Percentiles rank a stretch among this genome's conserved stretches.
These are phyloP conservation scores for Lithobates sylvaticus DNA, from an alignment of 2,797 vertebrate genomes.

Conservation along the genomic window DNA sequence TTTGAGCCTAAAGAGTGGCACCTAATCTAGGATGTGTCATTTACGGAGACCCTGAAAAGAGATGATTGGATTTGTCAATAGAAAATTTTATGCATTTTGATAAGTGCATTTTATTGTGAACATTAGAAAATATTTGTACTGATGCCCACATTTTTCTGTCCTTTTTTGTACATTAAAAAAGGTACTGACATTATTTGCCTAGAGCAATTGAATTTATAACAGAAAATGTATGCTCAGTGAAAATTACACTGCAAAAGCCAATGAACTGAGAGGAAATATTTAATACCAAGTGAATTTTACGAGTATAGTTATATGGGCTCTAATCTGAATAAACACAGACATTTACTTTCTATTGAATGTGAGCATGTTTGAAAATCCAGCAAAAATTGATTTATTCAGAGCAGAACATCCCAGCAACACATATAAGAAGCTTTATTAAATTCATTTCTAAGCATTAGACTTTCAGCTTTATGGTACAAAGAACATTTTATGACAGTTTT, in stretches of 20 bases:
- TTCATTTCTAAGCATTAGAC: neutral
- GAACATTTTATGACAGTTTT: conserved; percentile 3
- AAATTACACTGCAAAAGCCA: neutral
- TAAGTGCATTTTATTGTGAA: neutral
- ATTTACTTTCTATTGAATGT: conserved; percentile 23
- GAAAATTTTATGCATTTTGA: no score
- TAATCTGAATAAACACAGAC: conserved; percentile 46
- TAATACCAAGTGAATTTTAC: neutral
- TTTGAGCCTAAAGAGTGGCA: no score
- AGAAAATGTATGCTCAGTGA: neutral
- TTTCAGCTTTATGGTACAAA: neutral
- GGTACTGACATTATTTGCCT: neutral
- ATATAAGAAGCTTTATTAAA: conserved; percentile 7
- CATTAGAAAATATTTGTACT: neutral
- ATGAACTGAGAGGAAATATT: neutral
- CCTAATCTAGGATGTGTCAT: neutral
- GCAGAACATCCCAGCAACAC: conserved; percentile 11
- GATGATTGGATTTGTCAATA: neutral
- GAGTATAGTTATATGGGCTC: neutral
- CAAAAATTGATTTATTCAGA: conserved; percentile 42
- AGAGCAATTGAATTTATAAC: neutral
- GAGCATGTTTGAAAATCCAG: neutral
- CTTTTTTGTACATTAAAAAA: neutral
- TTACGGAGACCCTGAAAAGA: neutral
- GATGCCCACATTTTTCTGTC: neutral